Conservation (phyloP, 2,797 vertebrate species). For the Falco peregrinus region DNA sequence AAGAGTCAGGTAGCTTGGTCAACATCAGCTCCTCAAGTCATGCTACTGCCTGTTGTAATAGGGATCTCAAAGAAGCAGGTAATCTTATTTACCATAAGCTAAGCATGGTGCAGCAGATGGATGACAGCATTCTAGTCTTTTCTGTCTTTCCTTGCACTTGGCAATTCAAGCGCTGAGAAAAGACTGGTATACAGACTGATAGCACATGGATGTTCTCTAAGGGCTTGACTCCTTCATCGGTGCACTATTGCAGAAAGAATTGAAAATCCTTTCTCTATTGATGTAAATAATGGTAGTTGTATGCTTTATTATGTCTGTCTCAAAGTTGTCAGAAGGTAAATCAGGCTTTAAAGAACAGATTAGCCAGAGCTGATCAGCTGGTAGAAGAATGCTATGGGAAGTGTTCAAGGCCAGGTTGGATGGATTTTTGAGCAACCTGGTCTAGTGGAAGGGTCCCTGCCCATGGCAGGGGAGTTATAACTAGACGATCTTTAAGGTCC, state of each 20-base stretch:
- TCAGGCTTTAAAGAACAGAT: background rate
- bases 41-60: background rate
- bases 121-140: conserved; percentile 15
- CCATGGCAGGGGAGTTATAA: no score
- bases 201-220: conserved; percentile 36
- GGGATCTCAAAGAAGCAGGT: conserved; percentile 46
- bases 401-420: no score
- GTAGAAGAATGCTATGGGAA: background rate
- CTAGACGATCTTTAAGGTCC: no score
- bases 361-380: background rate
- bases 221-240: conserved; percentile 17
- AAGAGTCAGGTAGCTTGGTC: background rate
- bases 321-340: background rate
- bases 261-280: background rate
- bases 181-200: conserved; percentile 32
- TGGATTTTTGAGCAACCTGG: no score
- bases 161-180: conserved; percentile 31
- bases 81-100: conserved; percentile 48
- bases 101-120: conserved; percentile 23
- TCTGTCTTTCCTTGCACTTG: conserved; percentile 52
- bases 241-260: background rate
- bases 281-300: background rate
- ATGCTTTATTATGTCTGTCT: background rate
- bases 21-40: background rate
- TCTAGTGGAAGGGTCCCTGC: no score